phyloP scores from a whole-genome alignment of 2,888 invertebrate genomes.

The Eilema griseolum region DNA sequence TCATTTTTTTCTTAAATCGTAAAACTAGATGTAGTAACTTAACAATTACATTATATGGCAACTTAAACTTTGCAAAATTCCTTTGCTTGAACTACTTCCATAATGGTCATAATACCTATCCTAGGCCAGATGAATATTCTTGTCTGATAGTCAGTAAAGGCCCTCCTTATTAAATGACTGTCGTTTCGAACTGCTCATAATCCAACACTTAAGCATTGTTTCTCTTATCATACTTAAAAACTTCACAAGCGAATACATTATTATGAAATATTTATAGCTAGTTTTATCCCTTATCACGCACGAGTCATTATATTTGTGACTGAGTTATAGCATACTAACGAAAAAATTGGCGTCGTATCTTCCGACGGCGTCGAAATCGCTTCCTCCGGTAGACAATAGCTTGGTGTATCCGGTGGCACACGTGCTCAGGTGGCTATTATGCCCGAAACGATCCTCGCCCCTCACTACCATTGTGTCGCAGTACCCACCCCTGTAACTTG shows the following conservation, averaged over 20 bases:
- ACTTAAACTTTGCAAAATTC: not conserved
- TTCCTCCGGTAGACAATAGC: conserved; percentile 84
- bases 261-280: conserved; percentile 26
- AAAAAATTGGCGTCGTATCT: conserved; percentile 79
- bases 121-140: not conserved
- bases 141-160: not conserved
- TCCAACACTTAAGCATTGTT: conserved; percentile 10
- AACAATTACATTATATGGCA: not conserved
- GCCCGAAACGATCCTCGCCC: conserved; percentile 63
- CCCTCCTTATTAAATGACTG: conserved; percentile 5
- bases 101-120: not conserved
- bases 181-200: not conserved
- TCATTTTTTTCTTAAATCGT: no score
- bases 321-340: conserved; percentile 57
- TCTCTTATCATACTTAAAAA: not conserved
- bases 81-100: not conserved
- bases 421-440: conserved; percentile 87
- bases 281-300: conserved; percentile 54
- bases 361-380: conserved; percentile 80
- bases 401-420: conserved; percentile 83
- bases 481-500: conserved; percentile 80
- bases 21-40: no score
- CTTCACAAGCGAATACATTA: conserved; percentile 12
- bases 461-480: conserved; percentile 67
- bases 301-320: conserved; percentile 52